Conservation (phyloP, 2,888 invertebrate genomes). For the Cyrtodaria siliqua region DNA sequence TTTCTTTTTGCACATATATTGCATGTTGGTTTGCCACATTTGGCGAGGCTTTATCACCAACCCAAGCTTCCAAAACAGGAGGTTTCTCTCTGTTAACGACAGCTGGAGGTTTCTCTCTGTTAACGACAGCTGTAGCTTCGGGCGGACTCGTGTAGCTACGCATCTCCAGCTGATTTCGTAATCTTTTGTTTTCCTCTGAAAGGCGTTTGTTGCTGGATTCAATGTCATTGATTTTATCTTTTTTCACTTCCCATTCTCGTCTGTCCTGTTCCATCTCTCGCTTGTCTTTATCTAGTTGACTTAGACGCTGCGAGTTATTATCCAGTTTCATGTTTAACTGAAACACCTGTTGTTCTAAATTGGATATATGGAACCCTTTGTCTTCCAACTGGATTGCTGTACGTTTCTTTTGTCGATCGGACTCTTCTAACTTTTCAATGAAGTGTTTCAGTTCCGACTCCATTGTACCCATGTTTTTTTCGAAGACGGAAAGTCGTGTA, state of each 20-base stretch:
- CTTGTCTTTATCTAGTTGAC: constrained; percentile 69
- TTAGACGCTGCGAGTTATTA: constrained; percentile 64
- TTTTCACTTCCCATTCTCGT: constrained; percentile 62
- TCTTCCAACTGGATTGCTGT: constrained; percentile 61
- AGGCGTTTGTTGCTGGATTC: constrained; percentile 68
- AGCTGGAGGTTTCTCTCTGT: constrained; percentile 25
- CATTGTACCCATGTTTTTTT: constrained; percentile 31
- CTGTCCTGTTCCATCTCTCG: constrained; percentile 62
- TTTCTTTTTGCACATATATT: constrained; percentile 68
- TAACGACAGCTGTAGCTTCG: constrained; percentile 11
- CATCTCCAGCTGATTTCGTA: constrained; percentile 57
- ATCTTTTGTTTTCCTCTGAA: constrained; percentile 64
- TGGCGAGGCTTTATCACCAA: constrained; percentile 55
- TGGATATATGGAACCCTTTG: constrained; percentile 57
- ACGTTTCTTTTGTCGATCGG: constrained; percentile 56
- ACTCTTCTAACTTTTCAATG: constrained; percentile 55
- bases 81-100: constrained; percentile 13
- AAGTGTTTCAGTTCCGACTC: constrained; percentile 50
- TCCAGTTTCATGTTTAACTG: constrained; percentile 71
- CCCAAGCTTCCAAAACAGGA: constrained; percentile 50
- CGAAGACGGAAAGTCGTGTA: constrained; percentile 41
- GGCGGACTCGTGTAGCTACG: constrained; percentile 11
- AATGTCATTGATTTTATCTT: constrained; percentile 66
- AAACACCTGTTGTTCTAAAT: constrained; percentile 68
- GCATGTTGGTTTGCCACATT: constrained; percentile 67